These are phyloP conservation scores for Alca torda DNA, from an alignment of 2,797 vertebrate species.

Conservation along the genomic window DNA sequence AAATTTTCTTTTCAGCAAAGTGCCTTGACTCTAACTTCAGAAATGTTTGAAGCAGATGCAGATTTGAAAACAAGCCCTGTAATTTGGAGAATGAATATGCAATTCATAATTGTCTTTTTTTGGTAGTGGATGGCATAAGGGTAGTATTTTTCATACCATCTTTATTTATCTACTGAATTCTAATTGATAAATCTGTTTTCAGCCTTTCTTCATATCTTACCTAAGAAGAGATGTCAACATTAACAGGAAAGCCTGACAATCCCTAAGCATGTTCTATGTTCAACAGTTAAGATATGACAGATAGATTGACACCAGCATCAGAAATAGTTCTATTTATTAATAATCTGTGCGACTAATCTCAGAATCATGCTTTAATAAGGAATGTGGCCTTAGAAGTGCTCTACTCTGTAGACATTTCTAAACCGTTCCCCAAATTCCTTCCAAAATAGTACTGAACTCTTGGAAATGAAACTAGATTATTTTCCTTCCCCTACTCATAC, in stretches of 20 bases:
- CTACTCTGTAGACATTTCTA: neutral
- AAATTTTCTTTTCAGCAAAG: neutral
- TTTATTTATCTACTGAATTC: neutral
- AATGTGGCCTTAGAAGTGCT: neutral
- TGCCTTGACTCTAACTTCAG: neutral
- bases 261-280: neutral
- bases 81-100: neutral
- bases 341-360: neutral
- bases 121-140: neutral
- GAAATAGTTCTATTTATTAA: neutral
- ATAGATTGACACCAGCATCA: neutral
- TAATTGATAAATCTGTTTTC: neutral
- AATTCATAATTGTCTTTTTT: neutral
- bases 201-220: neutral
- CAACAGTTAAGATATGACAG: neutral
- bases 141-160: neutral
- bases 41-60: neutral
- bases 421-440: neutral
- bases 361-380: conserved; percentile 16
- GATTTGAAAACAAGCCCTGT: neutral
- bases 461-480: neutral
- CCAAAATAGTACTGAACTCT: neutral
- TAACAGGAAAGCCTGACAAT: neutral
- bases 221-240: neutral
- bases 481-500: neutral